These are phyloP conservation scores for Oryzaephilus surinamensis DNA, from an alignment of 1,140 invertebrate genomes.

Conservation along the genomic window DNA sequence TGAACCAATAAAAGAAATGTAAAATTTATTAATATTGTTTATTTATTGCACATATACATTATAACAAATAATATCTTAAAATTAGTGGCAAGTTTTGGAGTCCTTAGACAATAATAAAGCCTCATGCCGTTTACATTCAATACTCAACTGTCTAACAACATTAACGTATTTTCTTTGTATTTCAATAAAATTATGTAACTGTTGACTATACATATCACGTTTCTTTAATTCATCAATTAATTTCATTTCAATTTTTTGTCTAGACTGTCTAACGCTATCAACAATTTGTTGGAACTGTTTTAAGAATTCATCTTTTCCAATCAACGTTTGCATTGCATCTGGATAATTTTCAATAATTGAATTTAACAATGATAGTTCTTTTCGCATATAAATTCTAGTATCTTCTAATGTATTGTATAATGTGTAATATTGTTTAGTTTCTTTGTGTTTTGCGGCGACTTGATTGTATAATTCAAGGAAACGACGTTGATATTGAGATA, in stretches of 20 bases:
- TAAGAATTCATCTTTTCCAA: slow-evolving; percentile 74
- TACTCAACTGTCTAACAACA: slow-evolving; percentile 69
- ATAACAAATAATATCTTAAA: too few species aligned
- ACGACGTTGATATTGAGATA: slow-evolving; percentile 88
- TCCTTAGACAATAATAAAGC: too few species aligned
- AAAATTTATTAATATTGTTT: slow-evolving; percentile 19
- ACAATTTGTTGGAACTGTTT: slow-evolving; percentile 81
- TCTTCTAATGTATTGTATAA: slow-evolving; percentile 94
- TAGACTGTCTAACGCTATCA: slow-evolving; percentile 70
- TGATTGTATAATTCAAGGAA: slow-evolving; percentile 96
- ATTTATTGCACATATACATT: too few species aligned
- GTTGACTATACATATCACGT: slow-evolving; percentile 57
- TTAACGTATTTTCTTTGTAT: slow-evolving; percentile 74
- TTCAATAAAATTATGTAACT: slow-evolving; percentile 63
- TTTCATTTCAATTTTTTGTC: slow-evolving; percentile 57
- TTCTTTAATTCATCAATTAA: slow-evolving; percentile 61
- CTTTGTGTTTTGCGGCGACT: slow-evolving; percentile 88
- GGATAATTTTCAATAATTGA: slow-evolving; percentile 90
- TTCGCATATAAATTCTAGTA: slow-evolving; percentile 81
- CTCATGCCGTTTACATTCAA: slow-evolving; percentile 61
- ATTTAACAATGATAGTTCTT: slow-evolving; percentile 84
- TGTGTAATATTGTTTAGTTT: slow-evolving; percentile 96
- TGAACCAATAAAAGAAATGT: slow-evolving; percentile 53
- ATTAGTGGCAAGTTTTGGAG: too few species aligned
- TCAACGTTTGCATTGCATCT: slow-evolving; percentile 58